Base-by-base conservation (phyloP, 2,113 vertebrate species). In the Eonycteris spelaea region DNA sequence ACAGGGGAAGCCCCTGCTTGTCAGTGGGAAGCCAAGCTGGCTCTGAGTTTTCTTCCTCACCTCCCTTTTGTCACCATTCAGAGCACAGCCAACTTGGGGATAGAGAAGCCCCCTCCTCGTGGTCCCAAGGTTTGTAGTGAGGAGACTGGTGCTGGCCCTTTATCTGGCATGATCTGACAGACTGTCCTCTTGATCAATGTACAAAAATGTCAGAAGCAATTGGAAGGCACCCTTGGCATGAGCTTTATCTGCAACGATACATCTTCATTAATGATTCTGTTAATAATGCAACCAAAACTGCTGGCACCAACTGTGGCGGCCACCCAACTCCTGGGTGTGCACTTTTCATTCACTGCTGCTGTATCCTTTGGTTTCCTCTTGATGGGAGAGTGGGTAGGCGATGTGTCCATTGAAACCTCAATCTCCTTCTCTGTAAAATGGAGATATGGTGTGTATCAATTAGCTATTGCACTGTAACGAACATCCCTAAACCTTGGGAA, bases 241-340 rank as follows among this genome's bases (percentile, higher is more conserved):
- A 87, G 83, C 96, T 97, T 97, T 14, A 94, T 97, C 94, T 35
- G 92, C 35, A 95, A 28, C 0, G 6, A 77, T 96, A 55, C 1
- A 43, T 93, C 94, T 97, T 96, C 92, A 88, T 94, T 97, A 97
- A 96, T 92, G 95, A 96, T 95, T 88, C 87, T 91, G 85, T 67
- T 43, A 43, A 73, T 59, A 61, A 11, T 0, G 57, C 65, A 73
- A 45, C 33, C 12, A 0, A 84, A 82, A 94, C 68, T 59, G 96
- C 96, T 96, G 98, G 97, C 93, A 92, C 87, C 70, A 86, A 70
- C 91, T 45, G 83, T 96, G 79, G 94, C 80, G 73, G 95, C 67
- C 40, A 65, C 84, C 51, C 45, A 14, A 95, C 94, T 94, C 55
- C 0, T 9, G 74, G 0, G 1, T 68, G 75, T 83, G 84, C 59